These are phyloP conservation scores for Tubulanus polymorphus DNA, from an alignment of 2,888 invertebrate species.

Conservation along the genomic window DNA sequence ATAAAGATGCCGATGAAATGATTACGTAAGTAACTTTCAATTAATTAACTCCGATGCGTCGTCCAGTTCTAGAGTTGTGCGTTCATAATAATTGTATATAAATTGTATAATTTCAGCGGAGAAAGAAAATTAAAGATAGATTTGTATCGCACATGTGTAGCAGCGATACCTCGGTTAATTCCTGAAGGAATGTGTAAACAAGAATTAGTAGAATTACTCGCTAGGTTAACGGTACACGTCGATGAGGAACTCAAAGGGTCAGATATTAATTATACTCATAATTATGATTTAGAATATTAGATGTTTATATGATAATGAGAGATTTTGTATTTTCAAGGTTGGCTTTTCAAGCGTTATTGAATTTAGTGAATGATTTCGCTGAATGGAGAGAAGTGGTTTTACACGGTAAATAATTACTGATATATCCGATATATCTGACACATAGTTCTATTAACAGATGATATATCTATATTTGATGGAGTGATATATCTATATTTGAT, in stretches of 20 bases:
- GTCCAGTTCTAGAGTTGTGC: too few species aligned
- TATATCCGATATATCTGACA: too few species aligned
- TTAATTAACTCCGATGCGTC: too few species aligned
- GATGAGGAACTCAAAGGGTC: slow-evolving; percentile 90
- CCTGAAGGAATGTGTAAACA: slow-evolving; percentile 95
- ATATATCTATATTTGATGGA: too few species aligned
- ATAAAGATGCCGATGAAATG: slow-evolving; percentile 65
- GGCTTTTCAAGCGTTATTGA: slow-evolving; percentile 92
- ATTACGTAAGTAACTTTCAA: slow-evolving; percentile 51
- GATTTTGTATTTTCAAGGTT: slow-evolving; percentile 54
- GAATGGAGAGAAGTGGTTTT: slow-evolving; percentile 97
- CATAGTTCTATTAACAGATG: too few species aligned
- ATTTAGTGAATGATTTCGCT: slow-evolving; percentile 90
- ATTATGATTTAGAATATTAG: neutral
- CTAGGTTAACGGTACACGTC: slow-evolving; percentile 93
- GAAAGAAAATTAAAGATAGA: slow-evolving; percentile 97
- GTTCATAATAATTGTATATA: too few species aligned
- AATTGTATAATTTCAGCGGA: slow-evolving; percentile 58
- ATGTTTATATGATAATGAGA: neutral
- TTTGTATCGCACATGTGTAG: slow-evolving; percentile 95
- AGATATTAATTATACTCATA: slow-evolving; percentile 21
- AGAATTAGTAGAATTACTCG: slow-evolving; percentile 90
- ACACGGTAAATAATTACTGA: slow-evolving; percentile 50
- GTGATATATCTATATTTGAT: too few species aligned
- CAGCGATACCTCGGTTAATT: slow-evolving; percentile 94